phyloP scores from a whole-genome alignment of 2,113 vertebrate species.

The Chaenocephalus aceratus region DNA sequence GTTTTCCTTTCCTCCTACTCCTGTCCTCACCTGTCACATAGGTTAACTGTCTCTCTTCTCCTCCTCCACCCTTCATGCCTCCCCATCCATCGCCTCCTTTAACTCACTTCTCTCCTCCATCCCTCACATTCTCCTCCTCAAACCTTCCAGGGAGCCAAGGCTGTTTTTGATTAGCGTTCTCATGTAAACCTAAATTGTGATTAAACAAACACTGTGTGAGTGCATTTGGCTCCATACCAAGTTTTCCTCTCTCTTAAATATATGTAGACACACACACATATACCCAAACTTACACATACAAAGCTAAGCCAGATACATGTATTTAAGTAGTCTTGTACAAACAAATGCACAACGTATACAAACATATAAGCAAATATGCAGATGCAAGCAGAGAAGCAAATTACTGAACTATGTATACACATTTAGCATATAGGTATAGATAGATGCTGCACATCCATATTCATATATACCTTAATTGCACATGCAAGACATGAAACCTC shows the following conservation, averaged over 20 bases:
- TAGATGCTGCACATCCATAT: slow-evolving; percentile 9
- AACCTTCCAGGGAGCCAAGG: slow-evolving; percentile 53
- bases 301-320: slow-evolving; percentile 8
- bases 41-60: neutral
- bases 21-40: slow-evolving; percentile 35
- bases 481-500: neutral
- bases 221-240: slow-evolving; percentile 56
- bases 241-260: slow-evolving; percentile 47
- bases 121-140: slow-evolving; percentile 22
- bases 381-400: slow-evolving; percentile 44
- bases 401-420: slow-evolving; percentile 47
- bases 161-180: slow-evolving; percentile 77
- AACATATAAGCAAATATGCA: slow-evolving; percentile 50
- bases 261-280: slow-evolving; percentile 37
- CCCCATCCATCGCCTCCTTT: slow-evolving; percentile 1
- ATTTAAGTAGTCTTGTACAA: slow-evolving; percentile 47
- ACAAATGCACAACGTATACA: slow-evolving; percentile 56
- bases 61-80: neutral
- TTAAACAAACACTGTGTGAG: slow-evolving; percentile 76
- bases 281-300: slow-evolving; percentile 9
- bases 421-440: slow-evolving; percentile 12
- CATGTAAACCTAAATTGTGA: slow-evolving; percentile 80
- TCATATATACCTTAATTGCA: slow-evolving; percentile 9
- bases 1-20: neutral
- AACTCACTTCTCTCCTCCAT: neutral